phyloP scores from a whole-genome alignment of 2,888 invertebrate genomes.

The Agrilus biguttatus region DNA sequence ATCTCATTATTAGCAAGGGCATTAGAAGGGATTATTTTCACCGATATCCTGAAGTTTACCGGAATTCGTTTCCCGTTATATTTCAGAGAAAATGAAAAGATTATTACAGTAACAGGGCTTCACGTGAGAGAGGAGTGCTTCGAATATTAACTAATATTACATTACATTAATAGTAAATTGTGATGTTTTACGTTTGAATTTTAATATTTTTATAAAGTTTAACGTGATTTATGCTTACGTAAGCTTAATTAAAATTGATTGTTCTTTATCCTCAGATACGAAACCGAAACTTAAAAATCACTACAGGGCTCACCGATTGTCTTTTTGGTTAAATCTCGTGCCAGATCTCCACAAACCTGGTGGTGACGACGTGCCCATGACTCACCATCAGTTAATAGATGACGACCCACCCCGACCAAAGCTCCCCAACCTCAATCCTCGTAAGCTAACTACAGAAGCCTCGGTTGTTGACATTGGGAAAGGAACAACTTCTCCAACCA shows the following conservation, averaged over 20 bases:
- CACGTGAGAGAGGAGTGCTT: background rate
- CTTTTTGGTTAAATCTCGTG: constrained; percentile 89
- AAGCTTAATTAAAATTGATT: background rate
- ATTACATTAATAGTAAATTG: no score
- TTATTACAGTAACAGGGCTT: no score
- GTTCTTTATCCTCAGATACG: constrained; percentile 43
- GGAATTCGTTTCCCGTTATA: no score
- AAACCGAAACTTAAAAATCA: constrained; percentile 86
- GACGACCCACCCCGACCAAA: constrained; percentile 48
- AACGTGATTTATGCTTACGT: background rate
- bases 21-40: no score
- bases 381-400: constrained; percentile 71
- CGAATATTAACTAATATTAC: no score
- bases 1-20: no score
- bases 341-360: constrained; percentile 83
- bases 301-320: constrained; percentile 82
- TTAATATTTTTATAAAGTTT: background rate
- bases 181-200: no score
- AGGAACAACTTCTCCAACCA: constrained; percentile 22
- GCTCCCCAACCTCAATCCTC: constrained; percentile 41
- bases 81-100: no score
- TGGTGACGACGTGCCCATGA: constrained; percentile 69
- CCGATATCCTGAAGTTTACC: no score
- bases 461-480: constrained; percentile 24
- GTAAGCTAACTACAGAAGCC: constrained; percentile 37